phyloP scores from a whole-genome alignment of 2,113 vertebrate species.

The Ranitomeya imitator region DNA sequence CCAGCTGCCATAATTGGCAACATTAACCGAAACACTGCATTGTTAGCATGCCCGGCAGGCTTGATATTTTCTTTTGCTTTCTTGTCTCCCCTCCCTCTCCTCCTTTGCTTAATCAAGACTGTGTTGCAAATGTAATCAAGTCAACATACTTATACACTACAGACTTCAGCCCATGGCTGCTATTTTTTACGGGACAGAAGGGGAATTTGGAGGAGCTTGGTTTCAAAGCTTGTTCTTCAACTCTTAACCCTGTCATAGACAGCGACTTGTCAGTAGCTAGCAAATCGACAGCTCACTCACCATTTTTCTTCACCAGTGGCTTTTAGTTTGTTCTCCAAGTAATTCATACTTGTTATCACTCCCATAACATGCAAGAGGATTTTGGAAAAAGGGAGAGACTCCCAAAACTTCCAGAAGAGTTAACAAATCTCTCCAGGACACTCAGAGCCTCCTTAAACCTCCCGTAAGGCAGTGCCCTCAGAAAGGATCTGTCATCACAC shows the following conservation, averaged over 20 bases:
- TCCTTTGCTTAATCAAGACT: conserved; percentile 42
- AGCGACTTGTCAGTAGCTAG: too few relatives aligned
- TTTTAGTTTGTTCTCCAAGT: too few relatives aligned
- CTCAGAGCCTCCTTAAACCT: too few relatives aligned
- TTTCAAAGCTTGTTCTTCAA: background rate
- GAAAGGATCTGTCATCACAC: too few relatives aligned
- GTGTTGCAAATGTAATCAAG: conserved; percentile 53
- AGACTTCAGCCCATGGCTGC: background rate
- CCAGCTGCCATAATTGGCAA: conserved; percentile 54
- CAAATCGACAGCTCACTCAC: too few relatives aligned
- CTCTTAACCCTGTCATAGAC: background rate
- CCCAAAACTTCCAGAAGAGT: too few relatives aligned
- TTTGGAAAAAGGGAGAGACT: too few relatives aligned
- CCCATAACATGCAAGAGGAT: too few relatives aligned
- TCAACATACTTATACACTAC: conserved; percentile 46
- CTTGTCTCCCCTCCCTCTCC: background rate
- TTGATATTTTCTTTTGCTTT: conserved; percentile 46
- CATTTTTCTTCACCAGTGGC: too few relatives aligned
- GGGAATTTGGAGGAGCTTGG: background rate
- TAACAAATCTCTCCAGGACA: too few relatives aligned
- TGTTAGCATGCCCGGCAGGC: conserved; percentile 51
- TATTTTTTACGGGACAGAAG: conserved; percentile 31
- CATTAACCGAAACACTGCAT: conserved; percentile 55
- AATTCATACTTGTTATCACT: too few relatives aligned
- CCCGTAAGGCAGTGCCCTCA: too few relatives aligned